Evolutionary conservation across 1,140 invertebrate species (phyloP).

Genomic region (Aphis craccivora): DNA sequence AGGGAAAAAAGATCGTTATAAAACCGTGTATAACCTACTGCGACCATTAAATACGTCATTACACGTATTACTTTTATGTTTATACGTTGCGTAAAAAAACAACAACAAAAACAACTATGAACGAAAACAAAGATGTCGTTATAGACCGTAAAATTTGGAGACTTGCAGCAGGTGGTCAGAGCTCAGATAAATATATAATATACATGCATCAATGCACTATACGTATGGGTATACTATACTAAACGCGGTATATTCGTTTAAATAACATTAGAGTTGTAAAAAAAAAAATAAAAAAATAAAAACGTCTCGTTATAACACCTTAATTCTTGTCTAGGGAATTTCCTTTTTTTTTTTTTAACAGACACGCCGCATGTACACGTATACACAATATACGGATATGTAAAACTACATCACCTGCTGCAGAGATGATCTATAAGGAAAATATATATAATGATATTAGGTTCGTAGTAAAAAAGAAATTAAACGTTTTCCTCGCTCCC

Average conservation of each 20-base stretch:
- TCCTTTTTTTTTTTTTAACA: background rate
- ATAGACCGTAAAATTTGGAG: background rate
- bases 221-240: too few species aligned
- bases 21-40: background rate
- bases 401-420: slow-evolving; percentile 53
- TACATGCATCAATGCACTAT: too few species aligned
- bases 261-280: background rate
- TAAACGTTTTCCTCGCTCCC: slow-evolving; percentile 25
- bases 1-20: slow-evolving; percentile 11
- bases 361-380: background rate
- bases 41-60: background rate
- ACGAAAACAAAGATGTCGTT: slow-evolving; percentile 26
- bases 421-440: slow-evolving; percentile 7
- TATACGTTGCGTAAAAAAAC: background rate
- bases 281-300: background rate
- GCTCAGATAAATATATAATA: background rate
- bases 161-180: slow-evolving; percentile 16
- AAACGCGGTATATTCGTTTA: background rate
- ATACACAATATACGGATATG: background rate
- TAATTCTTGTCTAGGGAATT: slow-evolving; percentile 7
- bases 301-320: background rate
- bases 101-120: background rate
- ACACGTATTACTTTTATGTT: background rate
- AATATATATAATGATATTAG: background rate
- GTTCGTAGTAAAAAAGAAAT: slow-evolving; percentile 35